Evolutionary conservation across 2,888 invertebrate genomes (phyloP).

Genomic region (Calephelis perditalis): DNA sequence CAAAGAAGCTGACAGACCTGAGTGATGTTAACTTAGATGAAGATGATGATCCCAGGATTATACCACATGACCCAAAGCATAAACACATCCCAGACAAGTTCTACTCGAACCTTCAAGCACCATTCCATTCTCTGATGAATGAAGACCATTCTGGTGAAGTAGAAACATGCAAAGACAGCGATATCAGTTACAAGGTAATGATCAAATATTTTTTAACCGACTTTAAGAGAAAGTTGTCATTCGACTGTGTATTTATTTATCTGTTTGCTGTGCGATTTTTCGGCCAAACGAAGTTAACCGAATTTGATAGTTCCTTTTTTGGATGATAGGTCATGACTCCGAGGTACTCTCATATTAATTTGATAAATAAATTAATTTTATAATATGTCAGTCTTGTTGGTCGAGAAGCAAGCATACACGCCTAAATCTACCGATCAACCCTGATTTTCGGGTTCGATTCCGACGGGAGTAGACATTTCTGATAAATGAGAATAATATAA

Average conservation of each 20-base stretch:
- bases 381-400: no score
- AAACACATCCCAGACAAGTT: slow-evolving; percentile 59
- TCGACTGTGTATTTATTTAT: not conserved
- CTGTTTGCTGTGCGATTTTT: not conserved
- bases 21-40: slow-evolving; percentile 87
- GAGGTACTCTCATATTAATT: no score
- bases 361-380: no score
- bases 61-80: slow-evolving; percentile 40
- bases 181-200: slow-evolving; percentile 67
- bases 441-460: no score
- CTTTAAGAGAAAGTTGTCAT: no score
- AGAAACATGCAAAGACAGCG: slow-evolving; percentile 67
- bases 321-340: no score
- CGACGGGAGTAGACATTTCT: no score
- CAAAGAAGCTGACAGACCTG: slow-evolving; percentile 77
- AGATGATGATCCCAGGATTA: slow-evolving; percentile 73
- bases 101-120: slow-evolving; percentile 59
- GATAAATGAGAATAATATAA: no score
- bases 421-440: no score
- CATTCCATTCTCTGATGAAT: slow-evolving; percentile 52
- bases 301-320: no score
- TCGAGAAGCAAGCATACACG: no score
- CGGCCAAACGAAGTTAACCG: no score
- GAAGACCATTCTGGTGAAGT: slow-evolving; percentile 53
- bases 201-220: not conserved